Evolutionary conservation across 2,113 vertebrate species (phyloP).

Genomic region (Penelope pileata): DNA sequence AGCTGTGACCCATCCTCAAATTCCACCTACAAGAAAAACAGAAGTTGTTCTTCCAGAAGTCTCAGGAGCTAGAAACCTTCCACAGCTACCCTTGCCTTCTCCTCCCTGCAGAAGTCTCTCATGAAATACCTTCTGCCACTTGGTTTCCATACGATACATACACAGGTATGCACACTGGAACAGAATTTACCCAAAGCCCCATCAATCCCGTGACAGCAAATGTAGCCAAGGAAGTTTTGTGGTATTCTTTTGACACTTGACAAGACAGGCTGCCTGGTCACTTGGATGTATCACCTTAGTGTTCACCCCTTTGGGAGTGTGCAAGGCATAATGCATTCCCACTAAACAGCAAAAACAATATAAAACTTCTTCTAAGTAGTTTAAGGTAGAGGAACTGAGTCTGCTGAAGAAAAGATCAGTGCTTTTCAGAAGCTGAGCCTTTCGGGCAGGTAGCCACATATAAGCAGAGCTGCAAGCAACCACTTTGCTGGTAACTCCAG

Average conservation of each 20-base stretch:
- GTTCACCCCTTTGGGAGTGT: not conserved
- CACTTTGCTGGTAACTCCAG: not conserved
- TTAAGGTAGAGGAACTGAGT: not conserved
- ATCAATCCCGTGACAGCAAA: not conserved
- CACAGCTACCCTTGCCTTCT: not conserved
- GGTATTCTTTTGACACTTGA: not conserved
- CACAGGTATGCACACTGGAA: not conserved
- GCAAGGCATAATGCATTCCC: not conserved
- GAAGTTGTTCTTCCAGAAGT: not conserved
- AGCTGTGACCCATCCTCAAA: constrained; percentile 98
- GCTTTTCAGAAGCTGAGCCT: not conserved
- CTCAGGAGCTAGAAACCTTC: not conserved
- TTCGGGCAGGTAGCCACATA: not conserved
- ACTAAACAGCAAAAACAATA: not conserved
- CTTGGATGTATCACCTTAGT: not conserved
- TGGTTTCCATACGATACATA: not conserved
- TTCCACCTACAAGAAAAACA: constrained; percentile 83
- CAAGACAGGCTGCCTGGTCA: not conserved
- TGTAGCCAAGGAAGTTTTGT: not conserved
- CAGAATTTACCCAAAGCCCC: not conserved
- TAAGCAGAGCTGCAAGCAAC: not conserved
- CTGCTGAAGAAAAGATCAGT: not conserved
- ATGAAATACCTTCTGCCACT: not conserved
- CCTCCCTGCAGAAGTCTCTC: not conserved
- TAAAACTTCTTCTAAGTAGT: not conserved